Evolutionary conservation across 35 echinoderm and acorn worm genomes (phyloP).

Genomic region (Apostichopus californicus): DNA sequence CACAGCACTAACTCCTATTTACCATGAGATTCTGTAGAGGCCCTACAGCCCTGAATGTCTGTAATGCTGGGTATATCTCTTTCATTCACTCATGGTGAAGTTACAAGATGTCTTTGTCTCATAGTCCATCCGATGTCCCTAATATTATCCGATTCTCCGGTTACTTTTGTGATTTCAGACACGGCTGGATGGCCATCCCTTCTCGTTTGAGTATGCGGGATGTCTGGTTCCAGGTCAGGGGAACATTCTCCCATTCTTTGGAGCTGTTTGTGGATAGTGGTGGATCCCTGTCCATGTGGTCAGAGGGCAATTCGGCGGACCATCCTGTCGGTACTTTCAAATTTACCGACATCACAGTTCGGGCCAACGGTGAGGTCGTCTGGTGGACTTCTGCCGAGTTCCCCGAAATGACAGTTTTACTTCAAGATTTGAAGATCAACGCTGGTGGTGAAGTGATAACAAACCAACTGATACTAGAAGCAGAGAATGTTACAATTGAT

Average conservation of each 20-base stretch:
- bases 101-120: too few species aligned
- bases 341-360: constrained; percentile 76
- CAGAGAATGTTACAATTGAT: constrained; percentile 85
- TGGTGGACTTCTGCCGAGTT: constrained; percentile 6
- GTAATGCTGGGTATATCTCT: too few species aligned
- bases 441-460: constrained; percentile 81
- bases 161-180: constrained; percentile 36
- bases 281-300: constrained; percentile 79
- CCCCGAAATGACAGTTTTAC: constrained; percentile 41
- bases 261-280: constrained; percentile 80
- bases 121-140: too few species aligned
- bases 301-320: constrained; percentile 64
- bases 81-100: too few species aligned
- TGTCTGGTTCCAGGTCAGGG: constrained; percentile 91
- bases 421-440: constrained; percentile 65
- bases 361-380: constrained; percentile 71
- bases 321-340: constrained; percentile 62
- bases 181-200: constrained; percentile 74
- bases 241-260: constrained; percentile 61
- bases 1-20: too few species aligned
- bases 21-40: too few species aligned
- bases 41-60: too few species aligned
- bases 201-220: constrained; percentile 74
- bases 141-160: too few species aligned
- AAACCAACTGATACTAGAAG: constrained; percentile 65